Evolutionary conservation across 2,113 vertebrate species (phyloP), one percentile per base, ranked within the genome.

Genomic region (Cololabis saira): DNA sequence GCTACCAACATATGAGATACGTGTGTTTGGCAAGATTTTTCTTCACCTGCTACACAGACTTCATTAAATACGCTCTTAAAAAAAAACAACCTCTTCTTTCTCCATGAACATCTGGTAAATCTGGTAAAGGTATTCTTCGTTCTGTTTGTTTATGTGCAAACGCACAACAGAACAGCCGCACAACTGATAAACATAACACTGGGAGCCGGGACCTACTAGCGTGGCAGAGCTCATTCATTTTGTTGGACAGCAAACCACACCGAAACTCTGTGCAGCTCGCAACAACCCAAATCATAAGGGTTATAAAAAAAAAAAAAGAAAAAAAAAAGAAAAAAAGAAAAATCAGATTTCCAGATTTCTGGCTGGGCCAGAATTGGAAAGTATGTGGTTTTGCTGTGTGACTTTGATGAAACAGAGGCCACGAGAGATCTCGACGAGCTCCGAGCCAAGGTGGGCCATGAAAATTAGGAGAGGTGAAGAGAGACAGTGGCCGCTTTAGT

Each of bases 321-420:
- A 30, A 30, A 4, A 30, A 30, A 30, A 4, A 37, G 10, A 37
- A 37, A 37, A 9, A 37, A 37, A 37, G 10, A 37, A 37, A 37
- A 92, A 92, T 91, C 87, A 67, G 71, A 90, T 91, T 91, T 92
- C 89, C 92, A 93, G 90, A 93, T 92, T 93, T 90, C 83, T 92
- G 87, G 82, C 89, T 49, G 86, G 71, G 71, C 61, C 61, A 78
- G 68, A 81, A 85, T 86, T 76, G 85, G 88, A 91, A 91, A 91
- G 74, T 86, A 89, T 90, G 89, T 51, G 71, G 88, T 53, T 61
- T 64, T 74, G 79, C 75, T 49, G 44, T 76, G 82, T 22, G 89
- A 83, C 87, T 91, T 91, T 89, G 90, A 91, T 86, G 82, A 86
- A 84, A 84, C 75, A 40, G 80, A 76, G 61, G 61, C 67, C 42